Evolutionary conservation across 2,113 vertebrate genomes (phyloP), one percentile per base, ranked within the genome.

Genomic region (Corythornis madagascariensis): DNA sequence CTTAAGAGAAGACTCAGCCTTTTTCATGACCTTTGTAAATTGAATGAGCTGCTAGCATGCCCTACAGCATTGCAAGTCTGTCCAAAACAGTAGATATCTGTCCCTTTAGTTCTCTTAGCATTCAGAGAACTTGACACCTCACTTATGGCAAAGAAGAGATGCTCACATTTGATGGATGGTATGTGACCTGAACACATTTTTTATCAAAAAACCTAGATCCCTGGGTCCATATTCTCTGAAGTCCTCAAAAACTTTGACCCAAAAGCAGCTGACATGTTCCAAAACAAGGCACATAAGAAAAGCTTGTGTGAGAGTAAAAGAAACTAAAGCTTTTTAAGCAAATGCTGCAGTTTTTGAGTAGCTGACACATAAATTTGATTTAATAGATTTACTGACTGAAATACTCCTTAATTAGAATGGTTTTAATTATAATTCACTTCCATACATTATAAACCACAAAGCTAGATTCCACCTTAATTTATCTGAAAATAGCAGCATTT

Each of bases 381-480:
- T 43, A 82, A 63, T 87, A 84, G 55, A 85, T 76, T 66, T 91
- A 91, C 59, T 59, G 38, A 66, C 38, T 66, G 42, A 88, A 94
- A 85, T 65, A 63, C 8, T 78, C 70, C 83, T 92, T 90, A 94
- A 94, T 89, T 92, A 82, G 28, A 93, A 78, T 52, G 6, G 4
- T 28, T 93, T 81, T 86, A 82, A 93, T 92, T 92, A 89, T 47
- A 82, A 87, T 73, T 89, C 28, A 31, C 74, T 87, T 93, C 56
- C 25, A 55, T 73, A 83, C 6, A 31, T 83, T 93, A 82, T 43
- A 87, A 89, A 14, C 14, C 55, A 63, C 63, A 90, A 93, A 90
- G 7, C 7, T 31, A 61, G 16, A 81, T 67, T 88, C 52, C 16
- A 28, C 17, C 29, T 72, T 55, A 57, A 57, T 80, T 83, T 88